Evolutionary conservation across 2,888 invertebrate species (phyloP), one percentile per base, ranked within the genome.

Genomic region (Resseliella maxima): DNA sequence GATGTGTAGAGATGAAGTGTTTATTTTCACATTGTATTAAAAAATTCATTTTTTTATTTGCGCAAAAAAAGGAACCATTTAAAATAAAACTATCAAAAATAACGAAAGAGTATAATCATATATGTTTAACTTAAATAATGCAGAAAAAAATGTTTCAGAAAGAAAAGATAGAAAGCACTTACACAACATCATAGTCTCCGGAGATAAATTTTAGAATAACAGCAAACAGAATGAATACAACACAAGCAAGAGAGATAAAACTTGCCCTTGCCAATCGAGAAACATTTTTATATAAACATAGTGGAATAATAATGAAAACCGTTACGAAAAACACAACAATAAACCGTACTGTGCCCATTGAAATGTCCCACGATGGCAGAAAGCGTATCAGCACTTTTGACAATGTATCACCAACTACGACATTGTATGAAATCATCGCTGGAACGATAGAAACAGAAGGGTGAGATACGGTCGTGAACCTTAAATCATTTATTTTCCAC

Each of bases 341-440:
- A 88, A 91, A 89, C 38, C 91, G 90, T 15, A 91, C 91, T 21
- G 90, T 90, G 83, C 91, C 90, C 91, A 91, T 91, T 86, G 91
- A 91, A 86, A 89, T 88, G 87, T 90, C 90, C 90, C 90, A 91
- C 21, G 91, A 89, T 87, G 91, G 91, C 85, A 94, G 93, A 86
- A 96, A 92, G 87, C 96, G 92, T n/a, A 94, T 92, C 86, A 96
- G 92, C 27, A 96, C 95, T 91, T 96, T 96, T 24, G 96, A 96
- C 81, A 96, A 93, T 0, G 96, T 96, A 89, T 97, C 96, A 31
- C 96, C 96, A 45, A 96, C 96, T 31, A 96, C 96, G 27, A 96
- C 95, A 90, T 96, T 96, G 91, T 96, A 96, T 87, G 96, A 96
- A 87, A 96, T 95, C 96, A 96, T 96, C 12, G 96, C 96, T 96